phyloP scores from a whole-genome alignment of 2,113 vertebrate species.

The Heloderma charlesbogerti region DNA sequence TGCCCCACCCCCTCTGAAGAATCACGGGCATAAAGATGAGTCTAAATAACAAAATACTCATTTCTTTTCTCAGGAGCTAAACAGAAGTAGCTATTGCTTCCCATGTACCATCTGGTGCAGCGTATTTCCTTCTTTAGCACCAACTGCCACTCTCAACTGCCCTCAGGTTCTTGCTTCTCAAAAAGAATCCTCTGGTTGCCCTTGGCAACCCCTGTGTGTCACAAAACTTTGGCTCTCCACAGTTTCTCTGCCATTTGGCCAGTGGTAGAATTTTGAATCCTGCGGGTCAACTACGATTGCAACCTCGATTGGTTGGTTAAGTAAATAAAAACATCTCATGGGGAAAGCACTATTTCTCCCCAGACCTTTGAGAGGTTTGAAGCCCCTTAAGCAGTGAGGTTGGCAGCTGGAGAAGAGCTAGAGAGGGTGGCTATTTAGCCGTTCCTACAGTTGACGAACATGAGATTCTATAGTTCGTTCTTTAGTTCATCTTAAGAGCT shows the following conservation, averaged over 20 bases:
- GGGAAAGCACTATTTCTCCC: neutral
- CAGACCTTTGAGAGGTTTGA: neutral
- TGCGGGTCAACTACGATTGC: neutral
- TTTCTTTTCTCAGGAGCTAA: neutral
- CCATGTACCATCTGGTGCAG: neutral
- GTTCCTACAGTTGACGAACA: neutral
- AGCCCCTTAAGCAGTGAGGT: neutral
- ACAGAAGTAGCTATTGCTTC: neutral
- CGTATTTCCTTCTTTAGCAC: neutral
- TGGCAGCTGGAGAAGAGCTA: neutral
- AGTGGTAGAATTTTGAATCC: neutral
- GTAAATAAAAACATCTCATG: neutral
- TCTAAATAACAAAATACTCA: neutral
- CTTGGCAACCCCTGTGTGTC: neutral
- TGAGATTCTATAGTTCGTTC: constrained; percentile 49
- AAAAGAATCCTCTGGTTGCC: neutral
- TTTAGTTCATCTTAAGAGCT: constrained; percentile 37
- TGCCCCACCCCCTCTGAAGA: neutral
- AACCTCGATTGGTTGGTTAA: neutral
- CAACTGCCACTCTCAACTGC: neutral
- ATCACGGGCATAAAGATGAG: no score
- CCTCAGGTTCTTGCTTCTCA: neutral
- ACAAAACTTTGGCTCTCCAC: neutral
- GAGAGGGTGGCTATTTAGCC: no score
- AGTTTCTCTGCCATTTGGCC: neutral